Base-by-base conservation (phyloP, 2,113 vertebrate genomes). In the Megaceryle torquata region DNA sequence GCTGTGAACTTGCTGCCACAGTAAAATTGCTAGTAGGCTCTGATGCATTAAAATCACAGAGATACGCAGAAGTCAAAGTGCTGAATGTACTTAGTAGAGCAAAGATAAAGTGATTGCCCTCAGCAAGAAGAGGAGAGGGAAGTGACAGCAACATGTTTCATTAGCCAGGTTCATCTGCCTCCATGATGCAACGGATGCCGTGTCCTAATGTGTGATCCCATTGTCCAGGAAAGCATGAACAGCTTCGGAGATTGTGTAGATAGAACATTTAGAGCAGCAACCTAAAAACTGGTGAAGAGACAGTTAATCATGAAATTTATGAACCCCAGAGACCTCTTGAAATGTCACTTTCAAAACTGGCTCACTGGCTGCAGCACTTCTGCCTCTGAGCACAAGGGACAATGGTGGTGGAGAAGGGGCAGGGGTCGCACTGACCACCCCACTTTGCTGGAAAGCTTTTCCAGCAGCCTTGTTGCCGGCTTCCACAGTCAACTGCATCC, bases 331-430 rank as follows among this genome's bases (percentile, higher is more conserved):
- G 33, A 54, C 37, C n/a, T 87, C 65, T 56, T 18, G 12, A 78
- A 60, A 83, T 7, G 4, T 56, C 50, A 37, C 12, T 29, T 33
- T 24, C 71, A 41, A 48, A 44, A 17, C 7, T 9, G 33, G 20
- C 31, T 59, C 67, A 13, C 21, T 26, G 17, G 8, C 53, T 41
- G 48, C n/a, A 69, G 44, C 1, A 1, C 43, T 41, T 17, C 63
- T 8, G 11, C 39, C 51, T 60, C 24, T 2, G 1, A 43, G 8
- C 41, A 43, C 0, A 0, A 80, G 39, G 20, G 31, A 15, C 16
- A 11, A 17, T 7, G 31, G 31, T 35, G 56, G n/a, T 8, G 53
- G 67, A 20, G 22, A 83, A 51, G 9, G 18, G 18, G 11, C 44
- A 48, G 61, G 26, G 68, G 10, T 17, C 29, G 43, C 37, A 35